Percentiles rank a stretch among this genome's conserved stretches.
Evolutionary conservation across 2,888 invertebrate species (phyloP).

Genomic region (Erpobdella octoculata): DNA sequence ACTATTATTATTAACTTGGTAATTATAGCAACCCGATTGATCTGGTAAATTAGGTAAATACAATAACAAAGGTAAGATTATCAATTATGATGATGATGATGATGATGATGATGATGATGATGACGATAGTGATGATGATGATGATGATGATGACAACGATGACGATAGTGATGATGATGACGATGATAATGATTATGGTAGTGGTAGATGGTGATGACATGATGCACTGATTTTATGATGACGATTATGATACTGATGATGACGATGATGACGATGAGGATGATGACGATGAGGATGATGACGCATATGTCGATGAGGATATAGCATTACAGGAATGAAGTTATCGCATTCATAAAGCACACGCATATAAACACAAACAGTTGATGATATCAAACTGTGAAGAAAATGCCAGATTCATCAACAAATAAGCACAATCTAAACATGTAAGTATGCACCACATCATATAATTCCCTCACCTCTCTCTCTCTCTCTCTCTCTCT

Average conservation of each 20-base stretch:
- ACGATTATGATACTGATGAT: neutral
- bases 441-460: too few species aligned
- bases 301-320: neutral
- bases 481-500: too few species aligned
- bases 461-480: too few species aligned
- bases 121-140: neutral
- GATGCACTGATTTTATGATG: neutral
- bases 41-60: neutral
- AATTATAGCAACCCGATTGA: neutral
- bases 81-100: neutral
- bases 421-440: too few species aligned
- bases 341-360: too few species aligned
- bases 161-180: slow-evolving; percentile 1
- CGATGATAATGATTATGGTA: neutral
- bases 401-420: too few species aligned
- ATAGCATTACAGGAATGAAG: too few species aligned
- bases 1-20: too few species aligned
- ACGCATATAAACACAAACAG: too few species aligned
- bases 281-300: neutral
- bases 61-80: neutral
- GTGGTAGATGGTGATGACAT: neutral
- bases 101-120: slow-evolving; percentile 1
- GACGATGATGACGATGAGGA: neutral
- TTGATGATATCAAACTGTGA: too few species aligned
- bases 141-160: neutral